Evolutionary conservation across 2,888 invertebrate genomes (phyloP).

Genomic region (Psococerastis gibbosa): DNA sequence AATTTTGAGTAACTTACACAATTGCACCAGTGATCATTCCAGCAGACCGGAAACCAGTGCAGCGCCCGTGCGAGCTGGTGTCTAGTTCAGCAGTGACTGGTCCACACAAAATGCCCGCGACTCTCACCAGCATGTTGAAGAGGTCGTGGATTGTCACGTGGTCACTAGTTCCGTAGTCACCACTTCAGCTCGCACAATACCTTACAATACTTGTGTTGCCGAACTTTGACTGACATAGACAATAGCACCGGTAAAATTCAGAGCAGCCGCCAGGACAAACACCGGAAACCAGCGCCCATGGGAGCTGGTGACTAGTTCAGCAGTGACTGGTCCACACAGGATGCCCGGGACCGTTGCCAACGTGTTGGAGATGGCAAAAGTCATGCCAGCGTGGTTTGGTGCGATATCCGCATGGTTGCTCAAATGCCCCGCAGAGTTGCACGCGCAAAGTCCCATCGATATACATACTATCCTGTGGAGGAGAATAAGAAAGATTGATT

Average conservation of each 20-base stretch:
- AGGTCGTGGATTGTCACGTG: no score
- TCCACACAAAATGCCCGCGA: conserved; percentile 57
- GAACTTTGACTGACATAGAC: conserved; percentile 54
- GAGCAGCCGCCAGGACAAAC: conserved; percentile 46
- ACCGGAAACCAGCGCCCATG: conserved; percentile 56
- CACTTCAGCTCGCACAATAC: no score
- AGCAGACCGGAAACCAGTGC: conserved; percentile 57
- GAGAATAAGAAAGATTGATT: conserved; percentile 11
- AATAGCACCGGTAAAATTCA: conserved; percentile 51
- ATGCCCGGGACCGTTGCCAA: conserved; percentile 58
- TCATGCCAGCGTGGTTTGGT: conserved; percentile 55
- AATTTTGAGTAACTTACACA: conserved; percentile 51
- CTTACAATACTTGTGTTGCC: conserved; percentile 41
- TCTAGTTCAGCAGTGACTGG: conserved; percentile 51
- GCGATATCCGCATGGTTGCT: conserved; percentile 62
- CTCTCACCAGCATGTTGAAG: conserved; percentile 54
- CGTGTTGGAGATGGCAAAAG: conserved; percentile 57
- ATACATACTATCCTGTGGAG: conserved; percentile 42
- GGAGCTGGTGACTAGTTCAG: conserved; percentile 44
- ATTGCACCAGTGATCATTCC: conserved; percentile 53
- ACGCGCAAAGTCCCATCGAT: conserved; percentile 54
- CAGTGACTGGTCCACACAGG: conserved; percentile 54
- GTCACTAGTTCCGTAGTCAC: conserved; percentile 1
- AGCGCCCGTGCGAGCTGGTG: conserved; percentile 43
- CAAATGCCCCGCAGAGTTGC: conserved; percentile 55